phyloP scores from a whole-genome alignment of 2,797 vertebrate genomes.

The Clarias fuscus region DNA sequence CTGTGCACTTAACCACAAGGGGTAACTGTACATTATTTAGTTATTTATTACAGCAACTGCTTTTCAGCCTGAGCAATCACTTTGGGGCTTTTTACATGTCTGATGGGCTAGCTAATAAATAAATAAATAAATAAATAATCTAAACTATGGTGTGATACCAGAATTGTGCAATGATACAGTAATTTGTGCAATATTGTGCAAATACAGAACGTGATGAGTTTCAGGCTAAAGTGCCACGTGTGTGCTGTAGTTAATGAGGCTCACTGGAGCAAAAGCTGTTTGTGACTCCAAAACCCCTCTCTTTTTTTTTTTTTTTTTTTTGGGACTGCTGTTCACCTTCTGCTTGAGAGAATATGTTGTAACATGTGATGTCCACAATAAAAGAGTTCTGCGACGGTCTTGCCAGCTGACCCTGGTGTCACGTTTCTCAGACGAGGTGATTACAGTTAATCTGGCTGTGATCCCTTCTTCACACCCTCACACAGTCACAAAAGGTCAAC shows the following conservation, averaged over 20 bases:
- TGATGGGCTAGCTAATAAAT: too few relatives aligned
- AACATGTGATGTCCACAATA: background rate
- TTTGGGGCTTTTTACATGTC: background rate
- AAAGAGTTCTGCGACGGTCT: background rate
- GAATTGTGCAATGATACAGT: background rate
- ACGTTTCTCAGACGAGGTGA: background rate
- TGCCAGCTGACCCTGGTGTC: slow-evolving; percentile 9
- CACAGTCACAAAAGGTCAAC: background rate
- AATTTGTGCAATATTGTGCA: background rate
- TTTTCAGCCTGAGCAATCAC: background rate
- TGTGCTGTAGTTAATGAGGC: background rate
- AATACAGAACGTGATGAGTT: background rate
- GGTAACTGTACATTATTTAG: background rate
- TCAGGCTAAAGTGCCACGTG: background rate
- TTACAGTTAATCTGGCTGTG: slow-evolving; percentile 1
- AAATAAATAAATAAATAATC: background rate
- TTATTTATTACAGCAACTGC: background rate
- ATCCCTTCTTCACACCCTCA: background rate
- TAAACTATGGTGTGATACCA: background rate
- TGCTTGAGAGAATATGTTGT: background rate
- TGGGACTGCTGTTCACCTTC: background rate
- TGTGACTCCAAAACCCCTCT: background rate
- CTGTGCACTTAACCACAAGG: background rate
- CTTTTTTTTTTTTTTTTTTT: background rate
- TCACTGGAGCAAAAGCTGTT: background rate